Evolutionary conservation across 2,888 invertebrate genomes (phyloP).

Genomic region (Mantis religiosa): DNA sequence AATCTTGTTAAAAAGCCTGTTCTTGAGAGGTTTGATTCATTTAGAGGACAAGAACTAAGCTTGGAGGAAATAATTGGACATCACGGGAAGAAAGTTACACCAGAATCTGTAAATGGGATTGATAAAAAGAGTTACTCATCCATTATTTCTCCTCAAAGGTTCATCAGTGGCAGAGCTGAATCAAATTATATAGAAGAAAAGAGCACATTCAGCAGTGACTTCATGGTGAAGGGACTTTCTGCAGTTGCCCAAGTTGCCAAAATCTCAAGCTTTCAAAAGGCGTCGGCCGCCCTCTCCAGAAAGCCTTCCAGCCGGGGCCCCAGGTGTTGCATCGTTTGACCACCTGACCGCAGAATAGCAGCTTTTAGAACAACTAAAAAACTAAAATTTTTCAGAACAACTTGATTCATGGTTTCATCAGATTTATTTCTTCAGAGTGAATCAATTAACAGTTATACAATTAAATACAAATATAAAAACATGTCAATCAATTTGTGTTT

Average conservation of each 20-base stretch:
- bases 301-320: no score
- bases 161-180: neutral
- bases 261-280: conserved; percentile 34
- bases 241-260: conserved; percentile 7
- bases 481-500: no score
- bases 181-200: neutral
- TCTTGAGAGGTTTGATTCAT: neutral
- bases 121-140: neutral
- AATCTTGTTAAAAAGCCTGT: neutral
- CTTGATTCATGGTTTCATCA: no score
- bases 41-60: neutral
- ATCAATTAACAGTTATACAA: no score
- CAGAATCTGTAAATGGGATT: neutral
- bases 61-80: neutral
- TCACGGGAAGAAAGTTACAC: neutral
- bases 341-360: no score
- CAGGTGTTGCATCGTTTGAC: no score
- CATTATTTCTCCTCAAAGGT: neutral
- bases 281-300: no score
- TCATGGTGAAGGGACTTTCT: neutral
- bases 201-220: neutral
- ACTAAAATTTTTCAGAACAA: no score
- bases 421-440: no score
- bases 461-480: no score
- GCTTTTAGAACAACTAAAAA: no score